Evolutionary conservation across 2,797 vertebrate species (phyloP).

Genomic region (Dendrocincla tyrannina): DNA sequence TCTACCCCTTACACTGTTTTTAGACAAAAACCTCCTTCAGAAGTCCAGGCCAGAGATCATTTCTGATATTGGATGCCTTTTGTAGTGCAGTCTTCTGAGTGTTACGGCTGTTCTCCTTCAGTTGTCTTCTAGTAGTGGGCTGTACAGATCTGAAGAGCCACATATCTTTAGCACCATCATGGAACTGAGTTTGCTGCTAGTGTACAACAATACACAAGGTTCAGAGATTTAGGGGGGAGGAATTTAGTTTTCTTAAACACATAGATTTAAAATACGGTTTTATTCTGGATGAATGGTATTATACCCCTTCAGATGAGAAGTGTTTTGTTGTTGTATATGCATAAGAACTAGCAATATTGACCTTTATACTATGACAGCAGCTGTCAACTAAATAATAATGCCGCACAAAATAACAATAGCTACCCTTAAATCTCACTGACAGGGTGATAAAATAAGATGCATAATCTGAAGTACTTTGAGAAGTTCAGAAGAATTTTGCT

Average conservation of each 20-base stretch:
- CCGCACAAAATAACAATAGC: background rate
- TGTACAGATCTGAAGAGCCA: constrained; percentile 11
- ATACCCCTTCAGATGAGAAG: background rate
- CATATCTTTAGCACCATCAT: background rate
- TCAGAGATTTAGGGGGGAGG: background rate
- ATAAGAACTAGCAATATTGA: background rate
- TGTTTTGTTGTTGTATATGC: background rate
- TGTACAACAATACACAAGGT: background rate
- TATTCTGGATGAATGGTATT: background rate
- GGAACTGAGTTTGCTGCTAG: background rate
- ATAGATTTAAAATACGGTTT: background rate
- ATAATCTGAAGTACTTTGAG: background rate
- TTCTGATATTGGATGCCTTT: background rate
- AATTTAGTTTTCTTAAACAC: background rate
- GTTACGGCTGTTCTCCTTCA: constrained; percentile 29
- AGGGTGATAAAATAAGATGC: background rate
- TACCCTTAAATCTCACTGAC: background rate
- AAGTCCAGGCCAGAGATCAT: background rate
- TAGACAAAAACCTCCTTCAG: background rate
- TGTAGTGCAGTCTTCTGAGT: constrained; percentile 5
- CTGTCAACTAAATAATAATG: background rate
- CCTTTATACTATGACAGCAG: background rate
- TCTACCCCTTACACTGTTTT: background rate
- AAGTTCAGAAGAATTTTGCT: background rate
- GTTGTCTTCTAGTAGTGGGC: background rate